Evolutionary conservation across 92 coral and sea anemone species (phyloP).

Genomic region (Epizoanthus rinbou): DNA sequence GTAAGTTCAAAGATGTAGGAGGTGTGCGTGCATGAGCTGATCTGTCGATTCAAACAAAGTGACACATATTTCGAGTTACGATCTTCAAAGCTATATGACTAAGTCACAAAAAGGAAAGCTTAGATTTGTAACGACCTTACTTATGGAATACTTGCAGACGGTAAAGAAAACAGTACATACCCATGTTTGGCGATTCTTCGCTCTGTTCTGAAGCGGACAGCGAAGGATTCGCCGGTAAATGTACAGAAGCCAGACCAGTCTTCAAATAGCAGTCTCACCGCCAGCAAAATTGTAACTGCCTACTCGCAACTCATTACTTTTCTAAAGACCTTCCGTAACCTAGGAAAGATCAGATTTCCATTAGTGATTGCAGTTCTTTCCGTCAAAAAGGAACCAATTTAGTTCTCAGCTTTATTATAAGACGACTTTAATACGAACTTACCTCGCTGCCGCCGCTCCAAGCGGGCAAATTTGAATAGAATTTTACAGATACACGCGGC

Average conservation of each 20-base stretch:
- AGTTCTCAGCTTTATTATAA: conserved; percentile 5
- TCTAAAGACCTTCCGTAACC: conserved; percentile 17
- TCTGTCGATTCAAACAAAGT: conserved; percentile 19
- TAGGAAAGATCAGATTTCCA: conserved; percentile 4
- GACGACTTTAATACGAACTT: no score
- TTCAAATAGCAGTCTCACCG: not conserved
- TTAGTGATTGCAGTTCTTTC: conserved; percentile 1
- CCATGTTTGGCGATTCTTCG: conserved; percentile 33
- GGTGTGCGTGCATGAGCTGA: conserved; percentile 5
- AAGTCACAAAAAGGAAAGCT: not conserved
- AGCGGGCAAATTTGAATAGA: not conserved
- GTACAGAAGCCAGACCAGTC: conserved; percentile 1
- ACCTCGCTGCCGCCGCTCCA: no score
- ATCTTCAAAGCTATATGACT: not conserved
- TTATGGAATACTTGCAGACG: not conserved
- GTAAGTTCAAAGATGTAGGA: not conserved
- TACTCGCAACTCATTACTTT: conserved; percentile 14
- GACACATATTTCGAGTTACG: conserved; percentile 18
- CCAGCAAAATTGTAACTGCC: not conserved
- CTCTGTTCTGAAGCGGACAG: conserved; percentile 31
- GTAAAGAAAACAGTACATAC: conserved; percentile 23
- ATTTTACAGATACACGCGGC: not conserved
- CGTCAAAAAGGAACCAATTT: conserved; percentile 17
- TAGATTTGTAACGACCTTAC: not conserved
- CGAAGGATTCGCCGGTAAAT: conserved; percentile 32